Base-by-base conservation (phyloP, 2,888 invertebrate genomes). In the Drosophila peninsularis region DNA sequence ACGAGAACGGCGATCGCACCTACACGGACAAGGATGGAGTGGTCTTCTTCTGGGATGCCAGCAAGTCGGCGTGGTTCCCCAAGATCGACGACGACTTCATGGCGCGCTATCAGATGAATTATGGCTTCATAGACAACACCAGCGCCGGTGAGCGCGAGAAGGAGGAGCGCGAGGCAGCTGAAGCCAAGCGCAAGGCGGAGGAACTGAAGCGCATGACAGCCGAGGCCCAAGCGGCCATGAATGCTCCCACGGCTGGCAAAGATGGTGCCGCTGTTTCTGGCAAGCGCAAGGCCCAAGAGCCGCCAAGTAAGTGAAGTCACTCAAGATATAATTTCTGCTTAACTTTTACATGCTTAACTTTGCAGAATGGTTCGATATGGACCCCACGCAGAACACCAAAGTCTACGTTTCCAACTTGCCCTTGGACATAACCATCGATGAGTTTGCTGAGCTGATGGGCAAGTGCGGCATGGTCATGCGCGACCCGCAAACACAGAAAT, bases 41-140 rank as follows among this genome's bases (percentile, higher is more conserved):
- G 0, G 95, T 96, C 71, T 98, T 95, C 92, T 96, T 98, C 90
- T 99, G 98, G 98, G 98, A 99, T 93, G 94, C 94, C 27, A 95
- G 95, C 41, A 98, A 97, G 91, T 96, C 95, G 89, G 98, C 98
- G 5, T 99, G 99, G 98, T 96, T 99, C 93, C 99, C 99, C 0
- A 98, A 97, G 94, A 95, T 99, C 71, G 98, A 98, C 93, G 98
- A 98, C 88, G 98, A 99, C 85, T 99, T 99, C 90, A 94, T 99
- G 93, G 99, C 99, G 0, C 94, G 94, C 62, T 99, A 99, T 93
- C 98, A 99, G 93, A 96, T 99, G 95, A 97, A 94, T 89, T 99
- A 99, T 93, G 97, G 97, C 5, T 97, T 97, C 91, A 93, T 95
- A 49, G 95, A 96, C 84, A 95, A 95, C 79, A 93, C 90, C 1